Evolutionary conservation across 2,888 invertebrate species (phyloP), one percentile per base, ranked within the genome.

Genomic region (Biston betularia): DNA sequence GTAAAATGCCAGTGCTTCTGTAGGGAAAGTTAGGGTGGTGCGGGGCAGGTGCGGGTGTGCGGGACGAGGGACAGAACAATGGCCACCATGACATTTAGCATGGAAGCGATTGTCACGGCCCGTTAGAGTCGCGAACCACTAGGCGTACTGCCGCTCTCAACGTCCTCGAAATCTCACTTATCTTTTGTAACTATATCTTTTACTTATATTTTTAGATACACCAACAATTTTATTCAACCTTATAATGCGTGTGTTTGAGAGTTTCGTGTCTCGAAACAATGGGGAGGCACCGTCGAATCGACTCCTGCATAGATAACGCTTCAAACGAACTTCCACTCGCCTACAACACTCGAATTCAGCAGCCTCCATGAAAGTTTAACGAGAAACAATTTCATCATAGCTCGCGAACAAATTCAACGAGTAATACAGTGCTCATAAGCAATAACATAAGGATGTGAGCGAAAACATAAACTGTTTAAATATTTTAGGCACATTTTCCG

Each of bases 51-150:
- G 76, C 80, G 80, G 76, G 79, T 71, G 76, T 68, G 77, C 77
- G 75, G 80, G 74, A 77, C 77, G 70, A 74, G 73, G 70, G 72
- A 82, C 82, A 87, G 90, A 93, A 93, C 93, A 93, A 93, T 93
- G 85, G 90, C 89, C 86, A 92, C 90, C 92, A 89, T 93, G 93
- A 93, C 92, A 93, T 93, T 93, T 93, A 93, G 90, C 90, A 91
- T 91, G 91, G 91, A 92, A 90, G 88, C 90, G 89, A 89, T 93
- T 91, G 91, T 92, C 90, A 89, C 89, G 92, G 89, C 82, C 90
- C 89, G 92, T 88, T 91, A 84, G 87, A 89, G 82, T 75, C 83
- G 83, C 85, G 84, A 89, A 83, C 87, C 86, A 86, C 87, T 80
- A 82, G 83, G 86, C 89, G 88, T 82, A 89, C 88, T 81, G 79